Conservation (phyloP, 2,888 invertebrate genomes). For the Dendrolimus pini region DNA sequence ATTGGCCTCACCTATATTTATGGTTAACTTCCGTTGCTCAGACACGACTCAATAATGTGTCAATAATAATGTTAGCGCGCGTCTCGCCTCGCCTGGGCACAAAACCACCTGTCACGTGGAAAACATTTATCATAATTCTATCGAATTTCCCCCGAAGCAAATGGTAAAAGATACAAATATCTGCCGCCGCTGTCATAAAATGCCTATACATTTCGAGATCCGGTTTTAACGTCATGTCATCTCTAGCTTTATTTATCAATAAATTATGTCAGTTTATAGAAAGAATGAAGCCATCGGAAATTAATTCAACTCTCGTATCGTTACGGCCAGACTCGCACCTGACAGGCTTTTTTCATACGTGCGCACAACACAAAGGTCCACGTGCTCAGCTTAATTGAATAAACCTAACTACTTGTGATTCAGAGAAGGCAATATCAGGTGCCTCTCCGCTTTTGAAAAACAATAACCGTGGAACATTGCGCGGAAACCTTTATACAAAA, state of each 20-base stretch:
- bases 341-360: conserved; percentile 24
- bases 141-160: conserved; percentile 26
- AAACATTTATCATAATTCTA: conserved; percentile 56
- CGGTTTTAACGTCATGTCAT: neutral
- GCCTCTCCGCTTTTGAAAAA: conserved; percentile 64
- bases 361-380: conserved; percentile 27
- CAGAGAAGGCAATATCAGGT: conserved; percentile 59
- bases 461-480: conserved; percentile 68
- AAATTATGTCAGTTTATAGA: conserved; percentile 6
- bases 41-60: conserved; percentile 52
- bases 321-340: conserved; percentile 21
- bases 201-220: conserved; percentile 5
- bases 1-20: conserved; percentile 31
- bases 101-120: conserved; percentile 49
- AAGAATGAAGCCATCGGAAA: conserved; percentile 4
- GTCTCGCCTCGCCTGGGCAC: conserved; percentile 23
- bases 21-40: conserved; percentile 37
- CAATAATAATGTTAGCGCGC: conserved; percentile 39
- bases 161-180: conserved; percentile 12
- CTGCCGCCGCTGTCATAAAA: conserved; percentile 7
- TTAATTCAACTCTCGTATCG: conserved; percentile 8
- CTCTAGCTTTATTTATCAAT: conserved; percentile 1
- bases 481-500: conserved; percentile 67
- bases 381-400: conserved; percentile 52
- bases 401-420: conserved; percentile 58